phyloP scores from a whole-genome alignment of 2,797 vertebrate genomes.

The Sebastes miniatus region DNA sequence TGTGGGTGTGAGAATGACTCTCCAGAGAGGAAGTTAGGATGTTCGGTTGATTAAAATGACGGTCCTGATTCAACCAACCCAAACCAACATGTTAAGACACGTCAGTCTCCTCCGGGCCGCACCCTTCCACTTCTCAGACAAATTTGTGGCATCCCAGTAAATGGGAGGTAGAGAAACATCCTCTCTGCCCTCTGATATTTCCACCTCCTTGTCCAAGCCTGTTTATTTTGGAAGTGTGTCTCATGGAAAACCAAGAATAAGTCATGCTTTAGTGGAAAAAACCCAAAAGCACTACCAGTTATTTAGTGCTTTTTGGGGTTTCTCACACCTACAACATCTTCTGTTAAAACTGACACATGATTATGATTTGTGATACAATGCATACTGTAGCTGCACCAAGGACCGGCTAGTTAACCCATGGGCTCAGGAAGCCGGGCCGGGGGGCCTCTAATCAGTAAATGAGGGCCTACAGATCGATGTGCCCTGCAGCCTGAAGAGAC shows the following conservation, averaged over 20 bases:
- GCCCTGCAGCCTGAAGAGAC: conserved; percentile 43
- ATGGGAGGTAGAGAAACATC: conserved; percentile 27
- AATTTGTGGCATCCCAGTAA: conserved; percentile 6
- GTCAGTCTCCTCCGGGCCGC: neutral
- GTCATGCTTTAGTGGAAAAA: neutral
- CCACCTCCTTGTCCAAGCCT: conserved; percentile 3
- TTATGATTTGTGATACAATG: neutral
- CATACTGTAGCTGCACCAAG: neutral
- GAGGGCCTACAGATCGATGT: conserved; percentile 54
- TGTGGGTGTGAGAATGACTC: conserved; percentile 39
- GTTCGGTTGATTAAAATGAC: conserved; percentile 50
- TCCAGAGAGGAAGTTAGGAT: conserved; percentile 27
- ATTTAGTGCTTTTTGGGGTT: neutral
- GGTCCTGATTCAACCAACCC: neutral
- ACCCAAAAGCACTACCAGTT: neutral
- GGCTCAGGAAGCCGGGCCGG: neutral
- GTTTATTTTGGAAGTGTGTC: conserved; percentile 20
- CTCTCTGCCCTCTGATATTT: conserved; percentile 12
- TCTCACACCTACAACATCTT: neutral
- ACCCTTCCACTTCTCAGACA: neutral
- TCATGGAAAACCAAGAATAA: conserved; percentile 17
- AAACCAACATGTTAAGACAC: neutral
- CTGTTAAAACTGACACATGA: neutral
- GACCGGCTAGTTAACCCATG: neutral
- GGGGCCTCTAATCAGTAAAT: conserved; percentile 57